Evolutionary conservation across 2,888 invertebrate genomes (phyloP).

Genomic region (Synergus gifuensis): DNA sequence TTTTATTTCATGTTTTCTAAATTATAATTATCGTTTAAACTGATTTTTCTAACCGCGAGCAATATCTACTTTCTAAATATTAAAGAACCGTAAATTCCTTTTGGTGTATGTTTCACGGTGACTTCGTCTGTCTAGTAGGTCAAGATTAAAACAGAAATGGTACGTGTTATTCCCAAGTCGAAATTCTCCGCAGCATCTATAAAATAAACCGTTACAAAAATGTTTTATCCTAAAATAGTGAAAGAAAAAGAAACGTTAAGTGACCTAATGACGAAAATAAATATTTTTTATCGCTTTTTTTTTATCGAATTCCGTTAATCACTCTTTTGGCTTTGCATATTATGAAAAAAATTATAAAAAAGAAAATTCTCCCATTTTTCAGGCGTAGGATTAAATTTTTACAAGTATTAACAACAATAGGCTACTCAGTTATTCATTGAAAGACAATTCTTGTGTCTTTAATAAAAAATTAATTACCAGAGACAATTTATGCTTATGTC

Average conservation of each 20-base stretch:
- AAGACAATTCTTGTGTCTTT: neutral
- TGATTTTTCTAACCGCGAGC: neutral
- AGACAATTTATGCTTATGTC: neutral
- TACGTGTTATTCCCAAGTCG: slow-evolving; percentile 39
- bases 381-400: no score
- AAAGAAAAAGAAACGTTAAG: slow-evolving; percentile 48
- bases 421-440: no score
- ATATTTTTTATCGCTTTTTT: neutral
- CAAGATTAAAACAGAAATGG: slow-evolving; percentile 25
- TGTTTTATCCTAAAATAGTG: neutral
- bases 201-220: slow-evolving; percentile 49
- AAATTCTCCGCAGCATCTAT: slow-evolving; percentile 42
- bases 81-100: slow-evolving; percentile 12
- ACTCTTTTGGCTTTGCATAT: neutral
- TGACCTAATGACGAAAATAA: slow-evolving; percentile 50
- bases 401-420: no score
- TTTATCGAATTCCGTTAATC: neutral
- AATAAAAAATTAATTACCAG: neutral
- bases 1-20: neutral
- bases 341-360: neutral
- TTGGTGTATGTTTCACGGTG: neutral
- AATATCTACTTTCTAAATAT: slow-evolving; percentile 14
- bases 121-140: neutral
- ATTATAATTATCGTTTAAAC: slow-evolving; percentile 4
- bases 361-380: neutral